Evolutionary conservation across 1,140 invertebrate genomes (phyloP).

Genomic region (Drosophila paulistorum): DNA sequence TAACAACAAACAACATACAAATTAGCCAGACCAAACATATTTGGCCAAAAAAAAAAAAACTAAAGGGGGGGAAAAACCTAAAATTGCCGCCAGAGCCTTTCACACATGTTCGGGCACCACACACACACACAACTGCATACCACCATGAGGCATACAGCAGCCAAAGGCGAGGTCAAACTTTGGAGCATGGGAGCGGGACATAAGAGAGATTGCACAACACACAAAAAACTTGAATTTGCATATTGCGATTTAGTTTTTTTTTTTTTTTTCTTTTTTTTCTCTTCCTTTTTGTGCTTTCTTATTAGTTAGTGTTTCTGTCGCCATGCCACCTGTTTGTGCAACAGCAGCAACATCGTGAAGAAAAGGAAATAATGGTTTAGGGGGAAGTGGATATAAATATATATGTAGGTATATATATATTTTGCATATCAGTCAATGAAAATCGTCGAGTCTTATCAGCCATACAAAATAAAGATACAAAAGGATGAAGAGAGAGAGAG

Average conservation of each 20-base stretch:
- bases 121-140: conserved; percentile 24
- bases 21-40: conserved; percentile 51
- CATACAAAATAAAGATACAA: conserved; percentile 16
- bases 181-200: conserved; percentile 67
- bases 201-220: conserved; percentile 57
- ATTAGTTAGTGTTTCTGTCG: conserved; percentile 39
- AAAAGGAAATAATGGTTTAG: background rate
- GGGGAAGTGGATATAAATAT: background rate
- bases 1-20: conserved; percentile 52
- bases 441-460: conserved; percentile 35
- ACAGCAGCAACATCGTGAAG: background rate
- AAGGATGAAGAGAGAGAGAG: conserved; percentile 1
- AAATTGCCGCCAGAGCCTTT: conserved; percentile 37
- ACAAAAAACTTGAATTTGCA: conserved; percentile 63
- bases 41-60: conserved; percentile 25
- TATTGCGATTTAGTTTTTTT: conserved; percentile 68
- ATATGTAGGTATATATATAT: background rate
- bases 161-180: conserved; percentile 62
- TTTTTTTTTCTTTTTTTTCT: background rate
- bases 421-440: conserved; percentile 45
- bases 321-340: conserved; percentile 47
- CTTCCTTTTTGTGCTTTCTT: conserved; percentile 23
- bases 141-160: conserved; percentile 22
- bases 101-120: conserved; percentile 38
- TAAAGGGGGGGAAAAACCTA: background rate